Base-by-base conservation (phyloP, 2,113 vertebrate species). In the Carettochelys insculpta region DNA sequence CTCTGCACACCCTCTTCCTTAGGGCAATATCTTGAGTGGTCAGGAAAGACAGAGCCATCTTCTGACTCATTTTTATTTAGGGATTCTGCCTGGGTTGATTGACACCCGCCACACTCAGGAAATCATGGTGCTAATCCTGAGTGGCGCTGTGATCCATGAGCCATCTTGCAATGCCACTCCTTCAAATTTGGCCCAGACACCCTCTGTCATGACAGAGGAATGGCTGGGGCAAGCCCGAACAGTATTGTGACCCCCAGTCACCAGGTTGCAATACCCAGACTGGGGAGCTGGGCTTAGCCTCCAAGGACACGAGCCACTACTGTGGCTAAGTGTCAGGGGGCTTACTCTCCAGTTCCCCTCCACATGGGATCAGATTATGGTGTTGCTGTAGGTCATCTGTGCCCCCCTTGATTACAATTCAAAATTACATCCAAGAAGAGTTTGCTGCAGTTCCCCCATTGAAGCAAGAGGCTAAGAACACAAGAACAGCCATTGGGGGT, bases 1-100 rank as follows among this genome's bases (percentile, higher is more conserved):
- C 11, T 12, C 20, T 22, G 45, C 22, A 2, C 0, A 0, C 38
- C n/a, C 38, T 29, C n/a, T 8, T 53, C 17, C 50, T 2, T 68
- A 45, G 47, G 2, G 43, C 45, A 12, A 34, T 8, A 38, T 6
- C 17, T 58, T 53, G 4, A 92, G 51, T 38, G 45, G 22, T 3
- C 50, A 12, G 83, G 38, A 20, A 31, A 86, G 52, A 3, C 41
- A 73, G 68, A 43, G 68, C 51, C 77, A 68, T 61, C 85, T 76
- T 41, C 68, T 71, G 52, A 85, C 76, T 86, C 61, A 54, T 61
- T 86, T 83, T 80, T 80, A 34, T 92, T 77, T 92, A 78, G 80
- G 88, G 34, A 20, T n/a, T 65, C n/a, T n/a, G 61, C 34, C 34
- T 19, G 34, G 34, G 34, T 65, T 65, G 16, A n/a, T 1, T 65